Percentiles rank a stretch among this genome's conserved stretches.
These are phyloP conservation scores for Harpagoxenus sublaevis DNA, from an alignment of 2,888 invertebrate genomes.

Conservation along the genomic window DNA sequence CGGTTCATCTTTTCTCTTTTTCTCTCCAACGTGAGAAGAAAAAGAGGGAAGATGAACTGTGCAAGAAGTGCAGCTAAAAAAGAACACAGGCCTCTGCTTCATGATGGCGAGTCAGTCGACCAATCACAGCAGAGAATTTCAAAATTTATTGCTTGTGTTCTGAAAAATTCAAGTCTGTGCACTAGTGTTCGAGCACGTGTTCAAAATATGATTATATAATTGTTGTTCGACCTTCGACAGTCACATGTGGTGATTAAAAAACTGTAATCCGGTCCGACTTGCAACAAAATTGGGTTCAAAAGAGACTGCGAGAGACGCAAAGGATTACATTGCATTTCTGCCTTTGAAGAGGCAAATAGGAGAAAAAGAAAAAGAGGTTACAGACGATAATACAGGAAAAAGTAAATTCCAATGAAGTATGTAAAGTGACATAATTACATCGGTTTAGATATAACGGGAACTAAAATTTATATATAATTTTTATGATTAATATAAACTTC, in stretches of 20 bases:
- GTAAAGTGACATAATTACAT: not conserved
- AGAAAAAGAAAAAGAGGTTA: not conserved
- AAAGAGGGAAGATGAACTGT: too few species aligned
- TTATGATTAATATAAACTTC: not conserved
- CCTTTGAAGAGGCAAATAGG: not conserved
- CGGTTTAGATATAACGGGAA: not conserved
- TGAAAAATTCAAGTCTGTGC: too few species aligned
- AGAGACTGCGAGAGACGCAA: not conserved
- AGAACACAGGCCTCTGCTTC: too few species aligned
- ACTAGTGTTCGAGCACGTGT: not conserved
- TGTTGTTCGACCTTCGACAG: not conserved
- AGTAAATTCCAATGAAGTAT: not conserved
- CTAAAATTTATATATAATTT: not conserved
- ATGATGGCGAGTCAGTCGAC: not conserved
- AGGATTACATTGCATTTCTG: not conserved
- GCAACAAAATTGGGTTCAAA: not conserved
- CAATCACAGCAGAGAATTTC: not conserved
- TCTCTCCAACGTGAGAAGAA: too few species aligned
- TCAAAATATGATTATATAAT: not conserved
- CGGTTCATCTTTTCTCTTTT: too few species aligned
- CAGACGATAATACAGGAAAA: not conserved
- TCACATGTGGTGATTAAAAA: not conserved
- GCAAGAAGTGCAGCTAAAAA: too few species aligned
- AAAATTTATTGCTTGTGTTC: not conserved
- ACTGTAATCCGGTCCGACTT: not conserved